Percentiles rank a stretch among this genome's conserved stretches.
phyloP scores from a whole-genome alignment of 2,113 vertebrate species.

The Cyprinus carpio region DNA sequence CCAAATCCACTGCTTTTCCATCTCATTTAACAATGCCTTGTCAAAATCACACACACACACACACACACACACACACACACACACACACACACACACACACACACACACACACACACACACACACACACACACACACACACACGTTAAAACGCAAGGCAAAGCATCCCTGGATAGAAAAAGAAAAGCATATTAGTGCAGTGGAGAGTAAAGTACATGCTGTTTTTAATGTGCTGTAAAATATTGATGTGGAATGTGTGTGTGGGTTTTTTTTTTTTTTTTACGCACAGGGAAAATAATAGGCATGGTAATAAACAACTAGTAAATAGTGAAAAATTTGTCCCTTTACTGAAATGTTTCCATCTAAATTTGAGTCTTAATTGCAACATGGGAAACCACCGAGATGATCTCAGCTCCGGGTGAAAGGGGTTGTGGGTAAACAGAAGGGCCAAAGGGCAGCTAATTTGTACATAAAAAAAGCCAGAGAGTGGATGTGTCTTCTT shows the following conservation, averaged over 20 bases:
- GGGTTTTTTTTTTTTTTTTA: neutral
- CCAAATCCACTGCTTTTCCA: constrained; percentile 16
- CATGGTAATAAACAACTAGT: too few species aligned
- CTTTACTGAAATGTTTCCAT: constrained; percentile 43
- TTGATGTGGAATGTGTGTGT: constrained; percentile 62
- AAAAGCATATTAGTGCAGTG: constrained; percentile 15
- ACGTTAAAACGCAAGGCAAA: neutral
- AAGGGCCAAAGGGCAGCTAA: constrained; percentile 24
- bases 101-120: constrained; percentile 25
- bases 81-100: too few species aligned
- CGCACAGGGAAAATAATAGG: constrained; percentile 15
- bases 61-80: neutral
- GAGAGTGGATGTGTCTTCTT: constrained; percentile 59
- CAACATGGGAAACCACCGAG: constrained; percentile 12
- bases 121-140: too few species aligned
- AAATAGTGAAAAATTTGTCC: too few species aligned
- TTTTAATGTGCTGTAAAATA: constrained; percentile 60
- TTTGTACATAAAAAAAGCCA: constrained; percentile 5
- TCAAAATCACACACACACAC: constrained; percentile 18
- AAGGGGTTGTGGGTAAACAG: constrained; percentile 42
- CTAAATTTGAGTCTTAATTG: constrained; percentile 34
- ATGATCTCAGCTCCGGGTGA: constrained; percentile 27
- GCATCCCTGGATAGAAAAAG: constrained; percentile 9
- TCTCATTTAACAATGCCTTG: constrained; percentile 35
- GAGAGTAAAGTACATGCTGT: constrained; percentile 33